A percentile compares a stretch with the other conserved stretches of the same genome.
Evolutionary conservation across 2,888 invertebrate genomes (phyloP).

Genomic region (Cetonia aurata): DNA sequence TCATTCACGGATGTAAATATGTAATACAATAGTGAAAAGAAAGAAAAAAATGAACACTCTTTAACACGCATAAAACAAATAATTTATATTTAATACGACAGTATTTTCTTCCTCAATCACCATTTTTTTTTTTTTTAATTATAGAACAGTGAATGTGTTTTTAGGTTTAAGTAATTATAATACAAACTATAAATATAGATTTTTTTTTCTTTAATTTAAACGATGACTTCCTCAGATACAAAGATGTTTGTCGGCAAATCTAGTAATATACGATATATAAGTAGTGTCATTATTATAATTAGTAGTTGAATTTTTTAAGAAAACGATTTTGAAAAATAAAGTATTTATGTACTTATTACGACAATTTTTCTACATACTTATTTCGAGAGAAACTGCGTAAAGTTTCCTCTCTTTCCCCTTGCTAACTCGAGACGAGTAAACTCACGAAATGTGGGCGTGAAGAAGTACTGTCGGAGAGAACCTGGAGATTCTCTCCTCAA

Average conservation of each 20-base stretch:
- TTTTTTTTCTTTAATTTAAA: constrained; percentile 15
- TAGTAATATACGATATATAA: constrained; percentile 11
- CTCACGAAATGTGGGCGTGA: neutral
- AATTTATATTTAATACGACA: neutral
- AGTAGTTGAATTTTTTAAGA: constrained; percentile 33
- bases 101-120: constrained; percentile 20
- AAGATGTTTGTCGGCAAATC: constrained; percentile 42
- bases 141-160: constrained; percentile 31
- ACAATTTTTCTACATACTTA: constrained; percentile 20
- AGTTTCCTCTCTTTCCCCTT: constrained; percentile 7
- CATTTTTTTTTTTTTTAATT: constrained; percentile 9
- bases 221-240: constrained; percentile 24
- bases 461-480: constrained; percentile 1
- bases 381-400: constrained; percentile 16
- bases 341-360: constrained; percentile 33
- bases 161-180: constrained; percentile 17
- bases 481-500: neutral
- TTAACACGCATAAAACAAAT: constrained; percentile 1
- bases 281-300: constrained; percentile 34
- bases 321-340: constrained; percentile 38
- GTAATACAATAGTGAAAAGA: neutral
- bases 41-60: neutral
- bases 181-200: constrained; percentile 12
- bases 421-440: neutral
- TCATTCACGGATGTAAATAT: neutral